Conservation (phyloP, 2,888 invertebrate genomes). For the Halictus ligatus region DNA sequence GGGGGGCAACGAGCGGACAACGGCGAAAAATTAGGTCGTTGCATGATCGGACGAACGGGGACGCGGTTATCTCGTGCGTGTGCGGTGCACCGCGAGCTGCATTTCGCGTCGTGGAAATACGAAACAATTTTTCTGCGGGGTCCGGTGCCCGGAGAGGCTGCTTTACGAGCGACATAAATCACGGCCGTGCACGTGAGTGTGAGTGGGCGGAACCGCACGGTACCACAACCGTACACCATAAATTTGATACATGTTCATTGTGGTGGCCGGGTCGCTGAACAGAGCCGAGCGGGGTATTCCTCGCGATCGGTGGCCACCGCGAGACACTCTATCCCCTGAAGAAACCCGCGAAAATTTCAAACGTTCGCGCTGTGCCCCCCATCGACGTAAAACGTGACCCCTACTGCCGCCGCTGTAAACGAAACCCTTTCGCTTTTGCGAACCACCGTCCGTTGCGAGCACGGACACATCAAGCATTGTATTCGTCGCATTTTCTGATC, state of each 20-base stretch:
- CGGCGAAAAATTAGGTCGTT: conserved; percentile 45
- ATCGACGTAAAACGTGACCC: neutral
- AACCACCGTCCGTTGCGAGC: neutral
- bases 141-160: conserved; percentile 62
- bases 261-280: conserved; percentile 62
- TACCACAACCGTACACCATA: conserved; percentile 74
- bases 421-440: neutral
- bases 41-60: conserved; percentile 3
- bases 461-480: neutral
- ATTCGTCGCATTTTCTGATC: neutral
- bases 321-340: conserved; percentile 25
- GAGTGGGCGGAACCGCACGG: conserved; percentile 76
- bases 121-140: conserved; percentile 62
- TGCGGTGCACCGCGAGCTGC: conserved; percentile 38
- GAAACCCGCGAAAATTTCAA: conserved; percentile 4
- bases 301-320: conserved; percentile 51
- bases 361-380: neutral
- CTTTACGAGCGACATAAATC: conserved; percentile 77
- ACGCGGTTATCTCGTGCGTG: conserved; percentile 18
- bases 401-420: neutral
- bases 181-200: conserved; percentile 73
- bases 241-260: conserved; percentile 78
- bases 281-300: conserved; percentile 43
- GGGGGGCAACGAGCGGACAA: neutral
- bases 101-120: conserved; percentile 55